A percentile compares a stretch with the other conserved stretches of the same genome.
Evolutionary conservation across 2,888 invertebrate genomes (phyloP).

Genomic region (Macrostomum cliftonense): DNA sequence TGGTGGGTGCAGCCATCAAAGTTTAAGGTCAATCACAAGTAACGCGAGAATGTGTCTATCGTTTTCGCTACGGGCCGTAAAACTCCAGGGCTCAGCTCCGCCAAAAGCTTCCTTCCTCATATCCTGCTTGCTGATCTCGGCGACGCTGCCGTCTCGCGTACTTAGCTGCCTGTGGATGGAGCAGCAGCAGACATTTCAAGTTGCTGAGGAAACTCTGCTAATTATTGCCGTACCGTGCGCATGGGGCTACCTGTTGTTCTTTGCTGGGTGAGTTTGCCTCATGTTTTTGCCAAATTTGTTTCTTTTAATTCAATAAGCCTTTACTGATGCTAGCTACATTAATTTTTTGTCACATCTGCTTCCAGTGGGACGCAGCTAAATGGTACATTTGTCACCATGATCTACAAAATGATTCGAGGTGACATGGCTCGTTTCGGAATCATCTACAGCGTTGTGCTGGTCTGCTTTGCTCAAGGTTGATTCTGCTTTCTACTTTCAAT

Average conservation of each 20-base stretch:
- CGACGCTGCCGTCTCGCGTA: slow-evolving; percentile 65
- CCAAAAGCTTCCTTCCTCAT: slow-evolving; percentile 78
- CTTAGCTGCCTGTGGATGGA: slow-evolving; percentile 35
- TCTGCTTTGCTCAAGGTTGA: slow-evolving; percentile 88
- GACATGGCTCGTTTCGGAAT: slow-evolving; percentile 94
- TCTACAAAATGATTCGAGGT: slow-evolving; percentile 90
- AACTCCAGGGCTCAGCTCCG: slow-evolving; percentile 46
- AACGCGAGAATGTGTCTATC: too few relatives aligned
- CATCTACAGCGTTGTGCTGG: slow-evolving; percentile 76
- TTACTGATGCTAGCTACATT: too few relatives aligned
- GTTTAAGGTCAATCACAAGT: too few relatives aligned
- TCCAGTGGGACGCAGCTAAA: slow-evolving; percentile 70
- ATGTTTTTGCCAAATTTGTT: slow-evolving; percentile 2
- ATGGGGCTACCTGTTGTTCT: slow-evolving; percentile 94
- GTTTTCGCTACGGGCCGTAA: too few relatives aligned
- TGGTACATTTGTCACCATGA: slow-evolving; percentile 95
- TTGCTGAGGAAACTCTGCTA: slow-evolving; percentile 65
- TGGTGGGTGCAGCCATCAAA: too few relatives aligned
- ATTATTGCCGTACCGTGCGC: slow-evolving; percentile 79
- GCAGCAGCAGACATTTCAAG: slow-evolving; percentile 43
- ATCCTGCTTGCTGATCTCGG: slow-evolving; percentile 68
- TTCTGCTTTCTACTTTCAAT: too few relatives aligned
- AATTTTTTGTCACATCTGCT: too few relatives aligned
- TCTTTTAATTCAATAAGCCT: neutral
- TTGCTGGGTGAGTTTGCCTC: slow-evolving; percentile 61